Evolutionary conservation across 2,113 vertebrate genomes (phyloP).

Genomic region (Seriola dumerili): DNA sequence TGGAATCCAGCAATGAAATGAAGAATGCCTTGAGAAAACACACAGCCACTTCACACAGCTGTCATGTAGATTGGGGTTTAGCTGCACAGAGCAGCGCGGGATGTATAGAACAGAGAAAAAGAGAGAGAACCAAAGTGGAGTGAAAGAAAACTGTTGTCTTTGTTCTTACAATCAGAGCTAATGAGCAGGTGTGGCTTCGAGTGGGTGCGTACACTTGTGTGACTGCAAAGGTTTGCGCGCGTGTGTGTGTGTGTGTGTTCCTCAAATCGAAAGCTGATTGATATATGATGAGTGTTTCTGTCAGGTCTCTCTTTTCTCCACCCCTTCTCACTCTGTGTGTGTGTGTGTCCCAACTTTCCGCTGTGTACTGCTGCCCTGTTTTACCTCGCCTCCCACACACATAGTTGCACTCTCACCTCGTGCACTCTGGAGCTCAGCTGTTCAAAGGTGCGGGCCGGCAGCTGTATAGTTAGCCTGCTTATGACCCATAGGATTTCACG

Average conservation of each 20-base stretch:
- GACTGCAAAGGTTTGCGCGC: neutral
- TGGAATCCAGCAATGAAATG: constrained; percentile 38
- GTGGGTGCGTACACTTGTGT: constrained; percentile 6
- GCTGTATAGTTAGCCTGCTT: constrained; percentile 53
- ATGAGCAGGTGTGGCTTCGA: constrained; percentile 63
- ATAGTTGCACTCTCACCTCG: constrained; percentile 28
- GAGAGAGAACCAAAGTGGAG: constrained; percentile 38
- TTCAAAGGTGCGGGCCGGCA: constrained; percentile 51
- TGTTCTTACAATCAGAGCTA: constrained; percentile 58
- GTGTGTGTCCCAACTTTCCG: neutral
- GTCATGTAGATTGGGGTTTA: constrained; percentile 56
- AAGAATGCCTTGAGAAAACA: constrained; percentile 58
- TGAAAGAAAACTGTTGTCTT: constrained; percentile 33
- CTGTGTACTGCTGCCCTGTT: constrained; percentile 13
- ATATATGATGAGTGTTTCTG: constrained; percentile 31
- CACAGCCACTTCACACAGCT: constrained; percentile 38
- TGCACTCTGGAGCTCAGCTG: constrained; percentile 39
- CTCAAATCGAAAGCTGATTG: constrained; percentile 26
- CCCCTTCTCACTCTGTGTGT: neutral
- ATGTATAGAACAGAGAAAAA: constrained; percentile 28
- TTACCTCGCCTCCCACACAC: constrained; percentile 4
- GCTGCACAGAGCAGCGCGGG: constrained; percentile 21
- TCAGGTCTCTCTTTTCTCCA: neutral
- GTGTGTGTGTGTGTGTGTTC: neutral
- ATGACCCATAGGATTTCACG: constrained; percentile 16